Percentiles rank a stretch among this genome's conserved stretches.
Conservation (phyloP, 2,797 vertebrate genomes). For the Onychomys torridus region DNA sequence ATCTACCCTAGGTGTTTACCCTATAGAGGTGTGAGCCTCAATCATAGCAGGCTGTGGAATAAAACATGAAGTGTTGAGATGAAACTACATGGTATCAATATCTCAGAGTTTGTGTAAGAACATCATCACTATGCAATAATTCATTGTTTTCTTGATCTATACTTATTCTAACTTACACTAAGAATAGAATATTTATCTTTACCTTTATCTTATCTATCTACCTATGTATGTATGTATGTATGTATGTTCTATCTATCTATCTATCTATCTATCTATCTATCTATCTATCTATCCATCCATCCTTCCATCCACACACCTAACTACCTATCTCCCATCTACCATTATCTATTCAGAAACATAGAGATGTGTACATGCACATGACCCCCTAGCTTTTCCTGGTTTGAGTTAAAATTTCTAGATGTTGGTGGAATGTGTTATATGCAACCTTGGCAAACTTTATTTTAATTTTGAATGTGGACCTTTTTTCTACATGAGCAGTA, state of each 20-base stretch:
- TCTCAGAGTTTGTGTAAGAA: background rate
- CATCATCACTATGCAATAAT: too few species aligned
- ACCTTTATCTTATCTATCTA: background rate
- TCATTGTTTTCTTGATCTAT: too few species aligned
- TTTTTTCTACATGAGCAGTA: background rate
- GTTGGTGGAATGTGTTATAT: background rate
- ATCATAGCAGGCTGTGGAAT: rapidly evolving
- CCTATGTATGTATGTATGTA: too few species aligned
- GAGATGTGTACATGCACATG: background rate
- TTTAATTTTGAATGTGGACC: background rate
- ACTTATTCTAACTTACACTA: background rate
- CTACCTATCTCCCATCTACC: background rate
- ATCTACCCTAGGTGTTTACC: rapidly evolving
- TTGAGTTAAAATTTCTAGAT: background rate
- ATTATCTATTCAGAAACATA: background rate
- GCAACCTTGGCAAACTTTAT: background rate
- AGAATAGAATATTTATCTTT: background rate
- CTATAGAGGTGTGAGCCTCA: rapidly evolving
- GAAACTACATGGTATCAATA: rapidly evolving
- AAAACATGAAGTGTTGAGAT: rapidly evolving
- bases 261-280: background rate
- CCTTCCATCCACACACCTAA: too few species aligned
- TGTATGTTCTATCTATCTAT: too few species aligned
- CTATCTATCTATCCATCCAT: background rate
- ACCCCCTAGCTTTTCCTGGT: background rate